Conservation (phyloP, 2,888 invertebrate species). For the Eilema sororculum region DNA sequence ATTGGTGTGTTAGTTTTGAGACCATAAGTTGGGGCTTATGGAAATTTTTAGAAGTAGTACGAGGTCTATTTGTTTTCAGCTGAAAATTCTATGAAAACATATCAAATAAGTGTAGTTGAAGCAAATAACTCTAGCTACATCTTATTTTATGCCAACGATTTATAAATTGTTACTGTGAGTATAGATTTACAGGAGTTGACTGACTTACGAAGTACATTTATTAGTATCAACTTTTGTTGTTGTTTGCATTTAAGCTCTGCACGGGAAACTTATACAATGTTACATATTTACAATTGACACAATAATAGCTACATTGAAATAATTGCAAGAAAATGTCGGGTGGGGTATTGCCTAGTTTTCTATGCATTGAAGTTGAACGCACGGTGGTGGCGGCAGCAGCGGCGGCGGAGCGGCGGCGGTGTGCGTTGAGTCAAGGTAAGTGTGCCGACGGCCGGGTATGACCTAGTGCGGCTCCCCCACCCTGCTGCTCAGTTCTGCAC, state of each 20-base stretch:
- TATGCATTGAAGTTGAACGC: conserved; percentile 69
- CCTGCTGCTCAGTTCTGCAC: conserved; percentile 81
- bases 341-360: conserved; percentile 78
- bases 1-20: neutral
- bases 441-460: conserved; percentile 85
- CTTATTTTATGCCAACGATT: too few species aligned
- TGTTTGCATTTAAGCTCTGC: neutral
- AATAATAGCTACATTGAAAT: conserved; percentile 58
- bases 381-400: conserved; percentile 51
- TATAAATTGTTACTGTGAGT: too few species aligned
- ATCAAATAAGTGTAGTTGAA: neutral
- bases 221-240: too few species aligned
- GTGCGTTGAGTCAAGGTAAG: conserved; percentile 86
- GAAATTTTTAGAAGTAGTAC: neutral
- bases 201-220: too few species aligned
- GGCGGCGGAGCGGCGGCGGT: conserved; percentile 57
- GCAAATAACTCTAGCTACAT: too few species aligned
- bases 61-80: neutral
- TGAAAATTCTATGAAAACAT: neutral
- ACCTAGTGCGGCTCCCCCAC: conserved; percentile 84
- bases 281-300: conserved; percentile 20
- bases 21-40: neutral
- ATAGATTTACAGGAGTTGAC: too few species aligned
- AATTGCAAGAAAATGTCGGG: conserved; percentile 60
- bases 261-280: conserved; percentile 2